Conservation (phyloP, 2,113 vertebrate genomes). For the Sclerurus mexicanus region DNA sequence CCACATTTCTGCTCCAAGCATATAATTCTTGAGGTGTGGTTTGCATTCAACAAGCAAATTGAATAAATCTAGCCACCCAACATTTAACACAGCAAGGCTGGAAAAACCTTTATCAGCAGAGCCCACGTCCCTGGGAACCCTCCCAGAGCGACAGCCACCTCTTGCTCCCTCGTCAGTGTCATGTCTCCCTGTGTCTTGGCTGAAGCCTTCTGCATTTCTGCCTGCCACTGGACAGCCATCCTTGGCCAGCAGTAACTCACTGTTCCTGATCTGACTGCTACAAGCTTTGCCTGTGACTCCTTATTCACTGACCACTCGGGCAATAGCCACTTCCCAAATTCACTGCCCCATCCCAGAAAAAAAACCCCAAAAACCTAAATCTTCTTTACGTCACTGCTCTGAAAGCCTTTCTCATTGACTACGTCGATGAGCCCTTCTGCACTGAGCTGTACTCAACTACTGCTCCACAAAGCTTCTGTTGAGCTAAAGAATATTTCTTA, state of each 20-base stretch:
- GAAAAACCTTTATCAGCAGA: not conserved
- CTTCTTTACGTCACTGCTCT: not conserved
- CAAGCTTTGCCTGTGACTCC: not conserved
- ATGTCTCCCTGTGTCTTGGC: not conserved
- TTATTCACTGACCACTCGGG: not conserved
- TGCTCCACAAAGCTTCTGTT: not conserved
- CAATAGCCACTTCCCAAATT: not conserved
- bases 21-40: not conserved
- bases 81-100: not conserved
- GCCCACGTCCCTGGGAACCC: not conserved
- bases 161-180: not conserved
- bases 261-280: not conserved
- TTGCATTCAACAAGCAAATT: not conserved
- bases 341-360: not conserved
- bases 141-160: not conserved
- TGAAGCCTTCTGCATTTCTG: not conserved
- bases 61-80: not conserved
- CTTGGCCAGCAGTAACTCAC: not conserved
- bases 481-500: not conserved
- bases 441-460: not conserved
- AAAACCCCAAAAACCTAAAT: no score
- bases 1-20: not conserved
- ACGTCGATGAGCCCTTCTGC: not conserved
- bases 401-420: not conserved
- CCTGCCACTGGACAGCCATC: not conserved